Conservation (phyloP, 2,888 invertebrate species). For the Globia sparganii region DNA sequence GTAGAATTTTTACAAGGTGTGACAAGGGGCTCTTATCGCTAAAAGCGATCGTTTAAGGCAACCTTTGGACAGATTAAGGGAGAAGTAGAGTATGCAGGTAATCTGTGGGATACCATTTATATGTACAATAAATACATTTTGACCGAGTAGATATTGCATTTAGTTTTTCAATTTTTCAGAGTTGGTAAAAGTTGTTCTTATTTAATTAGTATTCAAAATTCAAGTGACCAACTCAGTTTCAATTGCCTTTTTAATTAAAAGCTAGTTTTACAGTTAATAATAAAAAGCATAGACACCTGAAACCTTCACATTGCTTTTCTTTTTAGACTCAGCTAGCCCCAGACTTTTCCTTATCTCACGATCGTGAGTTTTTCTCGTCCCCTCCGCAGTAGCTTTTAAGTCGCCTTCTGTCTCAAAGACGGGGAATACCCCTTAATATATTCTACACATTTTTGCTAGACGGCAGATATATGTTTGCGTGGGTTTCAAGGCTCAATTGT, state of each 20-base stretch:
- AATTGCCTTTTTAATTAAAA: too few species aligned
- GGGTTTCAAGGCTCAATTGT: slow-evolving; percentile 64
- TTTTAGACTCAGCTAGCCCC: background rate
- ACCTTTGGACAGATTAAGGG: too few species aligned
- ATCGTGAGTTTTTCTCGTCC: too few species aligned
- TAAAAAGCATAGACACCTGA: background rate
- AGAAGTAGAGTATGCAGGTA: too few species aligned
- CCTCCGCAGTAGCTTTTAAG: background rate
- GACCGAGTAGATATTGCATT: background rate
- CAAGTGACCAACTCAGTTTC: background rate
- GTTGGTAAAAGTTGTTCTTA: background rate
- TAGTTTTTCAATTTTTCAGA: background rate
- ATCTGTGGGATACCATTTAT: too few species aligned
- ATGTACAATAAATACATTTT: background rate
- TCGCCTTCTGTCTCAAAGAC: background rate
- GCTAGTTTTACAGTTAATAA: background rate
- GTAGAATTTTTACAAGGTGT: background rate
- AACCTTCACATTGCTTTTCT: background rate
- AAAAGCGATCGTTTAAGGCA: background rate
- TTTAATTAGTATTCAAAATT: background rate
- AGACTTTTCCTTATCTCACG: background rate
- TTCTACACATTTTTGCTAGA: background rate
- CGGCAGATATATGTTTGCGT: background rate
- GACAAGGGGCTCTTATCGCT: background rate
- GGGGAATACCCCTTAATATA: background rate